Evolutionary conservation across 53 echinoderm and acorn worm species (phyloP).

Genomic region (Antedon mediterranea): DNA sequence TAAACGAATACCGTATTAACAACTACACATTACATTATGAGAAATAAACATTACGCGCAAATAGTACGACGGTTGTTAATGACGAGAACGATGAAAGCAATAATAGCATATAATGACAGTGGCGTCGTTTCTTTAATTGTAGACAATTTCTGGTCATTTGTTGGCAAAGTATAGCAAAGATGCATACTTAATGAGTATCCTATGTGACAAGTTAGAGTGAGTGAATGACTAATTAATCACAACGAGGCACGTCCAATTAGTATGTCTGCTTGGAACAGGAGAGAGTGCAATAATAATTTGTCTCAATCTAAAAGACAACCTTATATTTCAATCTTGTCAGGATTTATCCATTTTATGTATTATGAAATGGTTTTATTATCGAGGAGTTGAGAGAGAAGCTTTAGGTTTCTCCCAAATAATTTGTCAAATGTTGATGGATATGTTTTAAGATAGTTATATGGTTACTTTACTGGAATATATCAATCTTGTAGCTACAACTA

Average conservation of each 20-base stretch:
- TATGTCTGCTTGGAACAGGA: background rate
- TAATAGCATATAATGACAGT: too few species aligned
- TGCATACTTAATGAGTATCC: background rate
- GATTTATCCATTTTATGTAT: background rate
- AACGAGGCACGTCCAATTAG: background rate
- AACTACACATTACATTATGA: too few species aligned
- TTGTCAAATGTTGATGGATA: too few species aligned
- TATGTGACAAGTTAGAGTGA: background rate
- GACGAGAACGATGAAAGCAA: background rate
- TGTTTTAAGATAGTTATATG: too few species aligned
- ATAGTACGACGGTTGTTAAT: background rate
- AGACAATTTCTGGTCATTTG: background rate
- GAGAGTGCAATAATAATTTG: background rate
- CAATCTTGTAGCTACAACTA: too few species aligned
- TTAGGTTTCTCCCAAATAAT: too few species aligned
- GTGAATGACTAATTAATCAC: background rate
- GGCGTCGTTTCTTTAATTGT: background rate
- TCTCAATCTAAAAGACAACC: background rate
- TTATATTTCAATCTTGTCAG: too few species aligned
- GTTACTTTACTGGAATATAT: too few species aligned
- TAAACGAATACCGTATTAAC: background rate
- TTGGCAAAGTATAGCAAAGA: background rate
- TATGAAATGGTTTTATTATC: background rate
- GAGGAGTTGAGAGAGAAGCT: too few species aligned
- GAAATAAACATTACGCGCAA: background rate